Evolutionary conservation across 2,888 invertebrate species (phyloP), one percentile per base, ranked within the genome.

Genomic region (Drosophila eohydei): DNA sequence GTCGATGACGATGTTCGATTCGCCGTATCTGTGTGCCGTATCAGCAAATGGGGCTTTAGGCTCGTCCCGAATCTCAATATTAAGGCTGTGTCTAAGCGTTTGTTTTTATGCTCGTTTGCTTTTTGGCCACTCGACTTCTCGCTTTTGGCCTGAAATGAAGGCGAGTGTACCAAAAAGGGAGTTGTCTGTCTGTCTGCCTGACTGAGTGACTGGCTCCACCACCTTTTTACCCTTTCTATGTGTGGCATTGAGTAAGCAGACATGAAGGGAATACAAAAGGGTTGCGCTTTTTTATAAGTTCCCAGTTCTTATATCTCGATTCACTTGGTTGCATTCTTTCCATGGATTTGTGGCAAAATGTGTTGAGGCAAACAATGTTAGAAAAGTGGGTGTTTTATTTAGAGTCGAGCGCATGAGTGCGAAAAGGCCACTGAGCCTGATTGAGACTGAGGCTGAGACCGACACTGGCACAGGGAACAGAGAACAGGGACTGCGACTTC

Each of bases 331-430:
- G 46, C 58, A 50, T 43, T 46, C 59, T 26, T 59, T 30, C 36
- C 56, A 38, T 44, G 57, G 77, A 52, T 65, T 69, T 78, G 55
- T 62, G 59, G 44, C 43, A 46, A 41, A 58, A 62, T 57, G 32
- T 61, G 46, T 70, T 61, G 61, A 68, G 28, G 55, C 57, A 32
- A 44, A 63, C 66, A 64, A 63, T 64, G 57, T 52, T 63, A 51
- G 60, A 77, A 83, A 81, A 81, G 84, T 84, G 84, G 84, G 81
- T 84, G 81, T 82, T 84, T 81, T 82, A 82, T 84, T 82, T 74
- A 84, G 82, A 82, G 81, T 84, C 74, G 84, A 70, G 82, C 82
- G 84, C 81, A 79, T 83, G 83, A 81, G 78, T 74, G 74, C 80
- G 73, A 80, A 80, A 81, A 78, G 75, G 82, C 70, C 63, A 44